Evolutionary conservation across 2,888 invertebrate species (phyloP).

Genomic region (Chloroclysta siterata): DNA sequence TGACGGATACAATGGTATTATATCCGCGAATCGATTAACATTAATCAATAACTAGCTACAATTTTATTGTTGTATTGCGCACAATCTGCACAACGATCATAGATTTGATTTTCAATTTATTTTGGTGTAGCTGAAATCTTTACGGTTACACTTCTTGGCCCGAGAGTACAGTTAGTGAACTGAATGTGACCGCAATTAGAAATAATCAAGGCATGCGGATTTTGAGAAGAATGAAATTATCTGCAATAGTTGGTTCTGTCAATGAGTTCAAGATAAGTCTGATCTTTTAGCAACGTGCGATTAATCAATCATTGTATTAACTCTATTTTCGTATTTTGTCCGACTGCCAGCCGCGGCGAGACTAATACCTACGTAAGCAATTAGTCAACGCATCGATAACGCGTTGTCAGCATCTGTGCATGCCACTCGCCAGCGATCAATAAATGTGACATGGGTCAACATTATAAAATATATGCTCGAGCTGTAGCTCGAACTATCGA

Average conservation of each 20-base stretch:
- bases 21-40: constrained; percentile 47
- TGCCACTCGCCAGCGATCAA: constrained; percentile 49
- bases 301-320: constrained; percentile 71
- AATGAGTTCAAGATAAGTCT: constrained; percentile 38
- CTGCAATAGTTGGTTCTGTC: constrained; percentile 1
- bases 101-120: background rate
- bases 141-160: background rate
- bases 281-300: constrained; percentile 63
- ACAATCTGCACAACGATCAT: constrained; percentile 1
- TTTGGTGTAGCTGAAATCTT: background rate
- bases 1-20: constrained; percentile 51
- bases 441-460: constrained; percentile 43
- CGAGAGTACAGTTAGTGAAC: background rate
- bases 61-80: constrained; percentile 33
- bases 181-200: background rate
- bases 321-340: constrained; percentile 73
- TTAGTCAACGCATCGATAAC: constrained; percentile 73
- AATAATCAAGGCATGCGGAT: background rate
- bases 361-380: constrained; percentile 70
- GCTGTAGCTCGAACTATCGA: constrained; percentile 5
- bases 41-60: constrained; percentile 45
- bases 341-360: constrained; percentile 60
- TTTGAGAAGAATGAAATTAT: background rate
- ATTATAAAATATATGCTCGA: constrained; percentile 14
- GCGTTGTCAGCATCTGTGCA: constrained; percentile 66